Conservation (phyloP, 2,797 vertebrate genomes). For the Pseudopleuronectes americanus region DNA sequence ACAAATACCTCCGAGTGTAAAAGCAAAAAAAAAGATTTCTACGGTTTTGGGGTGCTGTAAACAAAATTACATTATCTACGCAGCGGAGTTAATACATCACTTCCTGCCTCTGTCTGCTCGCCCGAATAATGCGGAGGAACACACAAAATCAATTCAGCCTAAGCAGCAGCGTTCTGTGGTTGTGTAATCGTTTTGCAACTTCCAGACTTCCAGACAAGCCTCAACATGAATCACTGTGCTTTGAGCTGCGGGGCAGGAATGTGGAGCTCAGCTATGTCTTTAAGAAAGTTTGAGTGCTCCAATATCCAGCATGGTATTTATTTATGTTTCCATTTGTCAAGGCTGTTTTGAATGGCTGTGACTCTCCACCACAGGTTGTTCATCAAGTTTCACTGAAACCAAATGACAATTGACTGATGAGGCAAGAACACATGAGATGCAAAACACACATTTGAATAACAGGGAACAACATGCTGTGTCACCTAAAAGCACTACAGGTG, state of each 20-base stretch:
- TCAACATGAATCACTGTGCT: constrained; percentile 61
- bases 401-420: constrained; percentile 18
- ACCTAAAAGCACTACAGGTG: background rate
- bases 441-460: constrained; percentile 18
- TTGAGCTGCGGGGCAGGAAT: constrained; percentile 60
- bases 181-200: constrained; percentile 48
- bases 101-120: too few relatives aligned
- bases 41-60: background rate
- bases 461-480: constrained; percentile 6
- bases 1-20: too few relatives aligned
- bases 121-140: background rate
- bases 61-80: too few relatives aligned
- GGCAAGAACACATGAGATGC: background rate
- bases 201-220: constrained; percentile 64
- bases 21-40: too few relatives aligned
- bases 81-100: background rate
- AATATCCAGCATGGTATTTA: constrained; percentile 33
- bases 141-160: background rate
- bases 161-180: constrained; percentile 2
- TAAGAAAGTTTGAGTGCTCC: constrained; percentile 8
- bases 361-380: background rate
- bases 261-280: constrained; percentile 26
- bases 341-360: constrained; percentile 23
- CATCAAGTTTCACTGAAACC: constrained; percentile 25
- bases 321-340: constrained; percentile 16